Evolutionary conservation across 2,797 vertebrate genomes (phyloP), one percentile per base, ranked within the genome.

Genomic region (Merluccius polli): DNA sequence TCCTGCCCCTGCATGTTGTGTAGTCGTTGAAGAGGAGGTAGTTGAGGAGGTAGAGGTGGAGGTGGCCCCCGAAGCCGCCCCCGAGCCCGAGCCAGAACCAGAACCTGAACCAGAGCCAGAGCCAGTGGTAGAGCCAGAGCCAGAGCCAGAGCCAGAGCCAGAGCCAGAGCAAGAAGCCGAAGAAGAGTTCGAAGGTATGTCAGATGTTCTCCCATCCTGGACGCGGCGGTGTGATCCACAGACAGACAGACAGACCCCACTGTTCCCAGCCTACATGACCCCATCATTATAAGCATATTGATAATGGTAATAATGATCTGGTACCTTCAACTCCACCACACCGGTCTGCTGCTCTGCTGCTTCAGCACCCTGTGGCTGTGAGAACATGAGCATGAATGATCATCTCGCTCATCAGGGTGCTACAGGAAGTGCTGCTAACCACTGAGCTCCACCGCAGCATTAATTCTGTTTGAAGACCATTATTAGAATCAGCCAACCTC

Each of bases 41-140:
- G 90, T 90, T 89, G 84, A 87, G 86, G 89, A 91, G 79, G 93
- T 94, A 93, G 95, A 94, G 87, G 93, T 94, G 89, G 95, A 94
- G 87, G 93, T 94, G 89, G 91, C 93, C 84, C 90, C 94, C 87
- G 91, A 95, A 92, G 89, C 88, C 84, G 91, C 90, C 81, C 91
- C 86, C 48, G 90, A 91, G 0, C 81, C 87, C 72, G 89, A 90
- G 0, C 81, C 88, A 80, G 91, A 90, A 48, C 86, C 87, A 78
- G 86, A 88, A 0, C 85, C 87, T 75, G 88, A 86, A 0, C 75
- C 79, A 72, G 91, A 88, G 24, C 81, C 82, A 80, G 88, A 79
- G 3, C 82, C 83, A 79, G 48, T 21, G 21, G 48, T n/a, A n/a
- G 86, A 83, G 72, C 79, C 89, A 70, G 89, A 91, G 78, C 76